phyloP scores from a whole-genome alignment of 2,113 vertebrate species.

The Calcarius ornatus region DNA sequence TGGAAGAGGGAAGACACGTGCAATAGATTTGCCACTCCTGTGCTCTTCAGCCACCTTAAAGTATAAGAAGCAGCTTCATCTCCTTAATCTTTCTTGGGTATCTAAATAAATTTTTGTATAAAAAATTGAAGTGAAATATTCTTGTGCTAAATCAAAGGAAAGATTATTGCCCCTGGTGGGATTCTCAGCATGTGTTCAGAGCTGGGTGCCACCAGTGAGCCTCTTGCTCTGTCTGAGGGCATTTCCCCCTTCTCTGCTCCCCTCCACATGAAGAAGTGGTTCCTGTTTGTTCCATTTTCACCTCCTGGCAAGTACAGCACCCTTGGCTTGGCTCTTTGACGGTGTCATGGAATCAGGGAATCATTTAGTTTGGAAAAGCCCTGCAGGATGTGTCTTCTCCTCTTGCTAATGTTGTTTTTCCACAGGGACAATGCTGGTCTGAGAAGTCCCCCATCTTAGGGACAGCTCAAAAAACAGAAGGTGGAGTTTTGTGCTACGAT shows the following conservation, averaged over 20 bases:
- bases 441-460: neutral
- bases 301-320: rapidly evolving
- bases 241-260: neutral
- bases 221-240: too few species aligned
- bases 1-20: neutral
- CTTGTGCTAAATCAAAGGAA: neutral
- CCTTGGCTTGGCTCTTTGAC: neutral
- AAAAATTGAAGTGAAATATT: rapidly evolving
- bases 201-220: neutral
- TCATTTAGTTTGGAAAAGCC: neutral
- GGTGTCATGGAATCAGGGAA: rapidly evolving
- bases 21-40: neutral
- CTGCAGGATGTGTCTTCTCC: neutral
- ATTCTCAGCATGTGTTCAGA: rapidly evolving
- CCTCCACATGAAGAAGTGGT: rapidly evolving
- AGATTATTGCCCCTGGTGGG: rapidly evolving
- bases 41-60: neutral
- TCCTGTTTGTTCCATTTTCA: neutral
- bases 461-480: neutral
- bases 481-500: rapidly evolving
- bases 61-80: neutral
- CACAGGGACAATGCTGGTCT: rapidly evolving
- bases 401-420: rapidly evolving
- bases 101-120: neutral
- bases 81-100: rapidly evolving